Evolutionary conservation across 2,113 vertebrate species (phyloP).

Genomic region (Nycticryphes semicollaris): DNA sequence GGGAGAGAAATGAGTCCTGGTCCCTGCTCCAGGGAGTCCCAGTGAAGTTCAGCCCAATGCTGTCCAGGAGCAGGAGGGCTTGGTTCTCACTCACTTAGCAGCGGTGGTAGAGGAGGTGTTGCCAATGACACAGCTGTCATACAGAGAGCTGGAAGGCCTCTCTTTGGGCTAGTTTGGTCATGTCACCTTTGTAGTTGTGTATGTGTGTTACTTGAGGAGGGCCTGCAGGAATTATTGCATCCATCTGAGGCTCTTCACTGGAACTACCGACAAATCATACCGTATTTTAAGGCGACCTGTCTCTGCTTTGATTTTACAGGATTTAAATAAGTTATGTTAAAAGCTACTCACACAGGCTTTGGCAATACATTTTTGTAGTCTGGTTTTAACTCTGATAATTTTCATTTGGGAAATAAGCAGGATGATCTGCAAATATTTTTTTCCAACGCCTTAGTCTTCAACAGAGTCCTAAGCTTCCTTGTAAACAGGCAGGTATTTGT

Average conservation of each 20-base stretch:
- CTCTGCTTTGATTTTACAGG: not conserved
- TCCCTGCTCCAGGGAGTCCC: not conserved
- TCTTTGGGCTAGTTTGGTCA: not conserved
- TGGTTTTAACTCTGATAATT: not conserved
- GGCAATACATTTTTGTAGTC: not conserved
- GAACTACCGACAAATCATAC: not conserved
- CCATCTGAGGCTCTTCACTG: not conserved
- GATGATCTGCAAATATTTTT: not conserved
- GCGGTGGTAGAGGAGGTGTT: not conserved
- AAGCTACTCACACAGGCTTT: not conserved
- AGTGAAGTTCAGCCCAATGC: not conserved
- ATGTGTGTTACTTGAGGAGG: not conserved
- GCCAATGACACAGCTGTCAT: accelerated
- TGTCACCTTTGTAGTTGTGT: not conserved
- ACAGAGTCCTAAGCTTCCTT: not conserved
- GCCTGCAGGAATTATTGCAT: not conserved
- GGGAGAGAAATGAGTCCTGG: accelerated
- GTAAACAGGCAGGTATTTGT: not conserved
- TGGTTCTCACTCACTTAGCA: not conserved
- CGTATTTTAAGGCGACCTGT: not conserved
- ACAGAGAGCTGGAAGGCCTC: not conserved
- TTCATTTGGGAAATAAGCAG: not conserved
- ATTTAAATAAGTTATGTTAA: not conserved
- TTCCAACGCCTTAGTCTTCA: not conserved
- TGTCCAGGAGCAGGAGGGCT: not conserved